A percentile compares a stretch with the other conserved stretches of the same genome.
Conservation (phyloP, 2,797 vertebrate genomes). For the Hippoglossus hippoglossus region DNA sequence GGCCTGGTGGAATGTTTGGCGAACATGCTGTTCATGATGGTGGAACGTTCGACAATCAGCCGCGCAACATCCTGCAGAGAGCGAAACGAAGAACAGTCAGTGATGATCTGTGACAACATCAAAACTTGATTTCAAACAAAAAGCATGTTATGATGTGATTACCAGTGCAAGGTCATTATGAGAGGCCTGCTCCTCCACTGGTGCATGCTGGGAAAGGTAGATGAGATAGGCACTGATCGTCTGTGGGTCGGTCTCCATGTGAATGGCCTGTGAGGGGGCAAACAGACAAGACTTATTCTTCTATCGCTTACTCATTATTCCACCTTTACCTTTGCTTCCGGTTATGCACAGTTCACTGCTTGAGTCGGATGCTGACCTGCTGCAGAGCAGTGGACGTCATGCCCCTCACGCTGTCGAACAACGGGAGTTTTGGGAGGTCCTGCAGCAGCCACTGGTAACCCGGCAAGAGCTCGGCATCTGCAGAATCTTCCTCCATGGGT, state of each 20-base stretch:
- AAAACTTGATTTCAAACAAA: neutral
- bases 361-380: conserved; percentile 85
- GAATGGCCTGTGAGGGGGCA: conserved; percentile 88
- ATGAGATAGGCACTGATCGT: conserved; percentile 98
- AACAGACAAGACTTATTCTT: conserved; percentile 1
- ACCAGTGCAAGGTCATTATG: conserved; percentile 98
- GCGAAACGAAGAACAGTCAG: conserved; percentile 7
- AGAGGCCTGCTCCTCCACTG: conserved; percentile 93
- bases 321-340: neutral
- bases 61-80: conserved; percentile 91
- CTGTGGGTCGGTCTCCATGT: conserved; percentile 98
- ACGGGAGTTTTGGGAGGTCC: conserved; percentile 92
- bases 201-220: conserved; percentile 96
- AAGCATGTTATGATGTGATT: conserved; percentile 50
- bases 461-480: conserved; percentile 88
- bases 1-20: conserved; percentile 90
- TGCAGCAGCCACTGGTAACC: conserved; percentile 96
- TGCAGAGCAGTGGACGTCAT: conserved; percentile 94
- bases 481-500: conserved; percentile 92
- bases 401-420: conserved; percentile 93
- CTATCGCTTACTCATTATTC: neutral
- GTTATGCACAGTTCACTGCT: neutral
- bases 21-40: conserved; percentile 98
- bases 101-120: neutral
- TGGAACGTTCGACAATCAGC: conserved; percentile 96